Percentiles rank a stretch among this genome's conserved stretches.
Conservation (phyloP, 2,797 vertebrate genomes). For the Myripristis jacobus region DNA sequence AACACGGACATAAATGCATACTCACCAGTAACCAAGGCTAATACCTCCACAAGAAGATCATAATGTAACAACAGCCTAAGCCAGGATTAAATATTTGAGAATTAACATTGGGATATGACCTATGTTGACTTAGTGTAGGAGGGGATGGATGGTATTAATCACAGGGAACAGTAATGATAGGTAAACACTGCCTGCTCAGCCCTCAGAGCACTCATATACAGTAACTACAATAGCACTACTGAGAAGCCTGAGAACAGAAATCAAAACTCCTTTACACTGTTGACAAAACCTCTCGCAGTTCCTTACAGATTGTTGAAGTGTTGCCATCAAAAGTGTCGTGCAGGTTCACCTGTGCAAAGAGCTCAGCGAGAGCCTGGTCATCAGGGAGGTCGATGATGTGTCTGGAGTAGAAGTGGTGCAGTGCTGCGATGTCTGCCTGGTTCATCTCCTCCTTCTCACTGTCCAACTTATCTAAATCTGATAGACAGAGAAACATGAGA, state of each 20-base stretch:
- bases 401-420: conserved; percentile 95
- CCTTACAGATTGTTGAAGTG: neutral
- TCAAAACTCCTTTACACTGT: neutral
- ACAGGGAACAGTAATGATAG: too few species aligned
- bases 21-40: too few species aligned
- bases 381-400: conserved; percentile 90
- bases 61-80: too few species aligned
- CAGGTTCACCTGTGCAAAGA: conserved; percentile 93
- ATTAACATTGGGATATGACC: too few species aligned
- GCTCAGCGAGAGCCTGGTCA: conserved; percentile 87
- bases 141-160: too few species aligned
- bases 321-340: neutral
- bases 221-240: neutral
- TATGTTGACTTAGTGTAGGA: too few species aligned
- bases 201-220: neutral
- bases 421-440: conserved; percentile 91
- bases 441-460: conserved; percentile 96
- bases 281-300: neutral
- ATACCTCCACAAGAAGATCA: too few species aligned
- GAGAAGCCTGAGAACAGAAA: neutral
- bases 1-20: too few species aligned
- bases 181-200: neutral
- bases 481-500: conserved; percentile 21
- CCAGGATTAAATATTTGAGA: too few species aligned
- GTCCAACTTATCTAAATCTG: conserved; percentile 97